Evolutionary conservation across 2,797 vertebrate species (phyloP), one percentile per base, ranked within the genome.

Genomic region (Arremon brunneinucha): DNA sequence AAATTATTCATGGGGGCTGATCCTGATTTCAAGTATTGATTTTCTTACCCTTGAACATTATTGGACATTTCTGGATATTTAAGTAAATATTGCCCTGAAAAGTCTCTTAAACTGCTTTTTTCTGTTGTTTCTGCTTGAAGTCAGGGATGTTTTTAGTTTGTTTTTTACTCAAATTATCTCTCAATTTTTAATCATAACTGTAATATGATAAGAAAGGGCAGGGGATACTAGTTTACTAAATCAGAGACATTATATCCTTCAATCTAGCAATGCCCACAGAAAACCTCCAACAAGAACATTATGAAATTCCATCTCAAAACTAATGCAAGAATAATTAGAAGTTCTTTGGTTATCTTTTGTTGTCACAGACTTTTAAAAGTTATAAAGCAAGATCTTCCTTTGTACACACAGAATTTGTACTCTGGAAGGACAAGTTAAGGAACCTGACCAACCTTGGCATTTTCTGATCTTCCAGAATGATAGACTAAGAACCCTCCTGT

Each of bases 261-360:
- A 50, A 76, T n/a, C 5, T 39, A 65, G 4, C 13, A 83, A 77
- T 13, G 27, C 6, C 39, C 21, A 19, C 18, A 57, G 81, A 52
- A 44, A 22, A 1, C 0, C 2, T 5, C 11, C 0, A 8, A 14
- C 1, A 32, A 37, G 2, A 6, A 43, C 3, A 8, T 23, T 71
- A 23, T 6, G 62, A 74, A 65, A 68, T 75, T 22, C 3, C 13
- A 35, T 46, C 46, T 27, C 60, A 60, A 68, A 71, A 30, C 11
- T 63, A 7, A n/a, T 4, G 4, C 13, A 49, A 43, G 18, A 74
- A 46, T 62, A 79, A 55, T 59, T 49, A 50, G 4, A 89, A 90
- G 11, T 28, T 62, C 56, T 55, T 60, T 64, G 7, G 1, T 39
- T 26, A 59, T 34, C 14, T 57, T 1, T 65, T 84, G 22, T n/a